phyloP scores from a whole-genome alignment of 2,888 invertebrate genomes.

The Vannuccia rotundouncinata region DNA sequence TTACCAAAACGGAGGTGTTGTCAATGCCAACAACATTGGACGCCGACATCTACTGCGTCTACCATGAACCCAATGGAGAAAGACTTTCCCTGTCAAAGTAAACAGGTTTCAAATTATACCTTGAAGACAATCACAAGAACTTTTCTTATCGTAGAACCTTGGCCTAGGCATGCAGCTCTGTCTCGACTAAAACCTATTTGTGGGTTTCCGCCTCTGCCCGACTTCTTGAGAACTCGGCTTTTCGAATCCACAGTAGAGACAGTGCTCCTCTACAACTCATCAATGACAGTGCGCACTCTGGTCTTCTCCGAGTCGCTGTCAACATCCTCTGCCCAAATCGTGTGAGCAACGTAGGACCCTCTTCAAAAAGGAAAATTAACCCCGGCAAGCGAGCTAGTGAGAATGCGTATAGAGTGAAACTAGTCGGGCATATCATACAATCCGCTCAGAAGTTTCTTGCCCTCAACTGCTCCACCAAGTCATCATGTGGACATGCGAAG shows the following conservation, averaged over 20 bases:
- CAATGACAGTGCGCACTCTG: conserved; percentile 6
- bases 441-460: conserved; percentile 8
- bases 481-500: conserved; percentile 10
- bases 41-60: conserved; percentile 7
- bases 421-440: not conserved
- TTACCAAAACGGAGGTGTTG: not conserved
- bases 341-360: conserved; percentile 23
- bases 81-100: not conserved
- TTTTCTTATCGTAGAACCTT: conserved; percentile 7
- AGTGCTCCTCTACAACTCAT: conserved; percentile 19
- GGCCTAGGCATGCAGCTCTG: conserved; percentile 13
- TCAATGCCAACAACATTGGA: not conserved
- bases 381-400: not conserved
- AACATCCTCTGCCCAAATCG: not conserved
- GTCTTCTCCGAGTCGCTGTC: not conserved
- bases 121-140: conserved; percentile 1
- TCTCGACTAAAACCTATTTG: not conserved
- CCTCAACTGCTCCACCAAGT: conserved; percentile 16
- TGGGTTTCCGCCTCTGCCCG: not conserved
- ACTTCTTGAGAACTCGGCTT: conserved; percentile 10
- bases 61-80: not conserved
- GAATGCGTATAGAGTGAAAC: not conserved
- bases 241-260: conserved; percentile 1
- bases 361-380: not conserved
- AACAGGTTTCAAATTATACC: not conserved